A percentile compares a stretch with the other conserved stretches of the same genome.
Conservation (phyloP, 2,888 invertebrate species). For the Adela reaumurella region DNA sequence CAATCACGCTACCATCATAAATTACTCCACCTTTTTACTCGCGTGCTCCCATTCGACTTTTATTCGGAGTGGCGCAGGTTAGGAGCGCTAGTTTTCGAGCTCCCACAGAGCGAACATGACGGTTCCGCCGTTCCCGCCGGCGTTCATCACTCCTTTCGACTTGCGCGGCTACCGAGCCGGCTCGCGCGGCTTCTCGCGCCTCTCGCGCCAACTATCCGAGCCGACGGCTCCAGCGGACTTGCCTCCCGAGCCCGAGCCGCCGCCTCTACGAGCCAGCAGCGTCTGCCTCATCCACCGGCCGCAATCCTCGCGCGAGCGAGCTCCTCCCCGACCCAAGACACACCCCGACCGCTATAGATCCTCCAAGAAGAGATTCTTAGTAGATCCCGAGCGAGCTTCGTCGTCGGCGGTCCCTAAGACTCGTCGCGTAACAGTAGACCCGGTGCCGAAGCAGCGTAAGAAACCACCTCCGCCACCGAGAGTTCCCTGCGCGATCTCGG, state of each 20-base stretch:
- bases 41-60: background rate
- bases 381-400: slow-evolving; percentile 11
- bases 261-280: slow-evolving; percentile 36
- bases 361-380: slow-evolving; percentile 23
- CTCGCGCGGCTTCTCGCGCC: background rate
- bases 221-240: slow-evolving; percentile 17
- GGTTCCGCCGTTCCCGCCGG: background rate
- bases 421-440: too few relatives aligned
- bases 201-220: slow-evolving; percentile 3
- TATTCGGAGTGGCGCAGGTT: background rate
- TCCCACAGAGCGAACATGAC: background rate
- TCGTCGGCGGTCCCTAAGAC: slow-evolving; percentile 13
- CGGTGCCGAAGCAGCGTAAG: slow-evolving; percentile 32
- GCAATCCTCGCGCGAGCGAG: slow-evolving; percentile 31
- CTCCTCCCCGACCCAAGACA: slow-evolving; percentile 34
- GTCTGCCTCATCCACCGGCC: slow-evolving; percentile 36
- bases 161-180: slow-evolving; percentile 1
- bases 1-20: background rate
- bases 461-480: slow-evolving; percentile 30
- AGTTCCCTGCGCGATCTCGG: slow-evolving; percentile 33
- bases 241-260: slow-evolving; percentile 11
- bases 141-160: slow-evolving; percentile 6
- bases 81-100: background rate
- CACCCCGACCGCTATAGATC: slow-evolving; percentile 22
- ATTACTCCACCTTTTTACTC: background rate